phyloP scores from a whole-genome alignment of 1,140 invertebrate species.

The Amphibalanus amphitrite region DNA sequence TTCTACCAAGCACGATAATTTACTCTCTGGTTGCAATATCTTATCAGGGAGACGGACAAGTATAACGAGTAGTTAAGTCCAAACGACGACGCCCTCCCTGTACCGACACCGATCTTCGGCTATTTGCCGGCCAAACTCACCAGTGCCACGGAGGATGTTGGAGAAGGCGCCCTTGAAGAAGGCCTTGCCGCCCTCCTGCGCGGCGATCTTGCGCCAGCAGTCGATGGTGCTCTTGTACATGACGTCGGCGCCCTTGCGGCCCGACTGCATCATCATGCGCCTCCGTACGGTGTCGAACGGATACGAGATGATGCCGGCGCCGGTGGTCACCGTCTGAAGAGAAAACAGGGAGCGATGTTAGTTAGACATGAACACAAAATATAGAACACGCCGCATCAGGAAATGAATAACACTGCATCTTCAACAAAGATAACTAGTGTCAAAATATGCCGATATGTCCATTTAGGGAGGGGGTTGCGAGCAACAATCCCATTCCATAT shows the following conservation, averaged over 20 bases:
- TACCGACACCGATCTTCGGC: neutral
- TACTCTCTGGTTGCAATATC: neutral
- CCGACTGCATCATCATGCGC: constrained; percentile 86
- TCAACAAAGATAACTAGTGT: too few relatives aligned
- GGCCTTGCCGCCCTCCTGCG: constrained; percentile 47
- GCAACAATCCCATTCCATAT: too few relatives aligned
- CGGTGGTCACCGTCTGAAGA: constrained; percentile 56
- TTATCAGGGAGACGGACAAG: neutral
- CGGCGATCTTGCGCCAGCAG: constrained; percentile 59
- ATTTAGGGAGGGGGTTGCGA: too few relatives aligned
- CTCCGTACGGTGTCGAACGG: constrained; percentile 86
- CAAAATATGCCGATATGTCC: too few relatives aligned
- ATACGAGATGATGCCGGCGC: constrained; percentile 76
- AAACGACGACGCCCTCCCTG: neutral
- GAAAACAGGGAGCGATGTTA: constrained; percentile 9
- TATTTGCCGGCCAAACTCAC: constrained; percentile 48
- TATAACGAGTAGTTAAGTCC: neutral
- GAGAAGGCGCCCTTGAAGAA: constrained; percentile 73
- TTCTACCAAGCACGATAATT: neutral
- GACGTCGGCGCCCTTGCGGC: constrained; percentile 47
- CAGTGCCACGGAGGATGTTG: constrained; percentile 32
- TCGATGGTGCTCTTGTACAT: constrained; percentile 64
- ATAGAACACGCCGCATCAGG: too few relatives aligned
- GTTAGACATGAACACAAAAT: neutral
- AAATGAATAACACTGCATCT: too few relatives aligned